A percentile compares a stretch with the other conserved stretches of the same genome.
Evolutionary conservation across 1,140 invertebrate species (phyloP).

Genomic region (Dendroctonus ponderosae): DNA sequence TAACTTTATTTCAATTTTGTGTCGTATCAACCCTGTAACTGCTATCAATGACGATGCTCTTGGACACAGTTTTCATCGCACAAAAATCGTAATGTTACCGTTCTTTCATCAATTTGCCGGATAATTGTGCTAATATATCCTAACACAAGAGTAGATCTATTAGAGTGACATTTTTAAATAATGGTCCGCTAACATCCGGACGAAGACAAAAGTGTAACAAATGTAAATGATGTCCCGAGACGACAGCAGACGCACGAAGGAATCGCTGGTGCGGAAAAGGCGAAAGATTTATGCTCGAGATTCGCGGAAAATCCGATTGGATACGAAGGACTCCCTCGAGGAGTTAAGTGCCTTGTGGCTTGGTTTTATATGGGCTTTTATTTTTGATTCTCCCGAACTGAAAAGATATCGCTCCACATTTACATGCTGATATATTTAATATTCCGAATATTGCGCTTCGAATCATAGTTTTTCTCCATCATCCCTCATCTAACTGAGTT

Average conservation of each 20-base stretch:
- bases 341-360: constrained; percentile 18
- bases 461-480: no score
- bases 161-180: no score
- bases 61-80: no score
- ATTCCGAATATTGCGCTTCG: no score
- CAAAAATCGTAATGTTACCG: no score
- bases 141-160: no score
- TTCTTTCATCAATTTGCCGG: no score
- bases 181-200: background rate
- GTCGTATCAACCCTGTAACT: no score
- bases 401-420: background rate
- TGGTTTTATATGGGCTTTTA: constrained; percentile 7
- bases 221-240: constrained; percentile 32
- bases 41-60: no score
- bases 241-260: constrained; percentile 15
- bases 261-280: constrained; percentile 29
- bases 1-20: no score
- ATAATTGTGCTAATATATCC: no score
- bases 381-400: constrained; percentile 13
- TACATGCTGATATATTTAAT: background rate
- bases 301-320: constrained; percentile 29
- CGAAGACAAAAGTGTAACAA: constrained; percentile 26
- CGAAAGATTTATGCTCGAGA: constrained; percentile 28
- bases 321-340: constrained; percentile 21
- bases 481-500: no score